These are phyloP conservation scores for Pseudorectes ferrugineus DNA, from an alignment of 2,113 vertebrate genomes.

Conservation along the genomic window DNA sequence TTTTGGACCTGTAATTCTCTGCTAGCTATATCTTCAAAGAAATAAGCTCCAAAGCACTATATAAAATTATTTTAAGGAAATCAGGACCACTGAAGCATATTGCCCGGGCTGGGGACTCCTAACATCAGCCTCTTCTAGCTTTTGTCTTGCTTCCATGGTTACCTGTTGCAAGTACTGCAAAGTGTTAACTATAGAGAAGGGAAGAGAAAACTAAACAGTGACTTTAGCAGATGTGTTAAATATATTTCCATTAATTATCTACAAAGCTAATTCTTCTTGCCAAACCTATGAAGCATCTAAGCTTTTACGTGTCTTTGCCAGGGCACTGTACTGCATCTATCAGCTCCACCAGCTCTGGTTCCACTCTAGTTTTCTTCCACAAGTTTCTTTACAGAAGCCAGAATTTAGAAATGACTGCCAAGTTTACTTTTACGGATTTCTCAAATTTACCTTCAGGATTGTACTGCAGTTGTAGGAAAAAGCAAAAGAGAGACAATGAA, in stretches of 20 bases:
- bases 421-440: background rate
- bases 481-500: background rate
- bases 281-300: background rate
- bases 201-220: background rate
- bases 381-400: background rate
- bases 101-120: background rate
- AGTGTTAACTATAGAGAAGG: background rate
- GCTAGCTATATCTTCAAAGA: background rate
- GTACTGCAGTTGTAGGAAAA: background rate
- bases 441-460: background rate
- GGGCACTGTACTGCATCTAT: background rate
- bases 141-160: background rate
- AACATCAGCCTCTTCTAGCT: background rate
- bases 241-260: background rate
- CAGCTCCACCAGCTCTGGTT: background rate
- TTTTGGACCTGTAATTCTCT: background rate
- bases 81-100: background rate
- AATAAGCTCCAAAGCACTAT: background rate
- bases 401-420: background rate
- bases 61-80: background rate
- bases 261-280: background rate
- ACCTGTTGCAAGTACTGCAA: background rate
- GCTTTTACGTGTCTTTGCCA: background rate
- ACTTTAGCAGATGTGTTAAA: background rate
- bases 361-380: background rate